Evolutionary conservation across 2,888 invertebrate genomes (phyloP).

Genomic region (Actias luna): DNA sequence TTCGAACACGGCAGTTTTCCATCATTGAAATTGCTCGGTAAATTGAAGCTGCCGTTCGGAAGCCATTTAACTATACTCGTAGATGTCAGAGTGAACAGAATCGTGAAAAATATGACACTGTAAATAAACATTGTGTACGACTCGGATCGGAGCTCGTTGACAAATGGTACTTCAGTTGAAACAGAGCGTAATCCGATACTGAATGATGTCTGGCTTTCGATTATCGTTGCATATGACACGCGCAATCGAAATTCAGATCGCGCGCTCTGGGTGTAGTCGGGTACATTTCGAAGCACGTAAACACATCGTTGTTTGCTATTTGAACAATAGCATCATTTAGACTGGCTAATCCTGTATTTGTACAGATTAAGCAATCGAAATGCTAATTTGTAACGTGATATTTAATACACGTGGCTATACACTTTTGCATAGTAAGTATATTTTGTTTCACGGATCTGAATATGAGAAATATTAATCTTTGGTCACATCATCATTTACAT

Average conservation of each 20-base stretch:
- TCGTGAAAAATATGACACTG: slow-evolving; percentile 26
- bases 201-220: slow-evolving; percentile 54
- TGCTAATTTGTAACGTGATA: too few species aligned
- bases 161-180: slow-evolving; percentile 40
- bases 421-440: too few species aligned
- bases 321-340: slow-evolving; percentile 12
- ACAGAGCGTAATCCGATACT: slow-evolving; percentile 56
- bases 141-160: slow-evolving; percentile 29
- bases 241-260: slow-evolving; percentile 43
- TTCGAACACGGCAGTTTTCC: slow-evolving; percentile 65
- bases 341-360: slow-evolving; percentile 15
- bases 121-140: slow-evolving; percentile 19
- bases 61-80: slow-evolving; percentile 60
- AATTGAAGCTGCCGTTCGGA: slow-evolving; percentile 60
- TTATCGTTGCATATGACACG: slow-evolving; percentile 44
- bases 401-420: too few species aligned
- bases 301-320: slow-evolving; percentile 15
- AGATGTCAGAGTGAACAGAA: slow-evolving; percentile 37
- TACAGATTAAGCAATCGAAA: not conserved
- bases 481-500: too few species aligned
- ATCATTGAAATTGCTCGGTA: slow-evolving; percentile 58
- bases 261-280: slow-evolving; percentile 29
- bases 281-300: slow-evolving; percentile 19
- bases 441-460: too few species aligned
- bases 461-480: too few species aligned